Conservation (phyloP, 2,888 invertebrate species). For the Amphipoea lucens region DNA sequence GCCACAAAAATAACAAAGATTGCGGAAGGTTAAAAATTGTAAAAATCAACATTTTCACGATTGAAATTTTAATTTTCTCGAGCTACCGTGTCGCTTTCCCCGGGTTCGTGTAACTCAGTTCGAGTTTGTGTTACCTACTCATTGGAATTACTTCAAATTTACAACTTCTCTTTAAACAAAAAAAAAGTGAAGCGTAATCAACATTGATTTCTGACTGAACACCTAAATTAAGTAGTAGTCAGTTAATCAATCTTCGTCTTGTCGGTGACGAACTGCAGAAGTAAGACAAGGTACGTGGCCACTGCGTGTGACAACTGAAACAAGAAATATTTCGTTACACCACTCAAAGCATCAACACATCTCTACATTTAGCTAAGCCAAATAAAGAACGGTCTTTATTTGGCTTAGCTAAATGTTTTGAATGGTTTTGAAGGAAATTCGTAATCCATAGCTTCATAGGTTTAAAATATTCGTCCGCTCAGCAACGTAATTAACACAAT, state of each 20-base stretch:
- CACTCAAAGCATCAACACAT: background rate
- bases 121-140: too few species aligned
- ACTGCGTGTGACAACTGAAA: slow-evolving; percentile 75
- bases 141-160: background rate
- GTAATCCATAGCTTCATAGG: background rate
- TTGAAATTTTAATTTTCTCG: too few species aligned
- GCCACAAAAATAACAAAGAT: background rate
- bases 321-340: slow-evolving; percentile 20
- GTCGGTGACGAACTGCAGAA: slow-evolving; percentile 76
- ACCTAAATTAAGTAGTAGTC: slow-evolving; percentile 1
- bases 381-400: background rate
- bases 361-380: background rate
- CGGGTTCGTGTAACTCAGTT: too few species aligned
- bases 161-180: background rate
- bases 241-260: slow-evolving; percentile 14
- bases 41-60: background rate
- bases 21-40: background rate
- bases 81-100: too few species aligned
- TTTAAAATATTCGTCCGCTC: background rate
- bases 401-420: too few species aligned
- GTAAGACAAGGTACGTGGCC: slow-evolving; percentile 76
- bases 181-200: background rate
- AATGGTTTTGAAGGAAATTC: background rate
- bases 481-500: background rate
- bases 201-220: background rate